A percentile compares a stretch with the other conserved stretches of the same genome.
These are phyloP conservation scores for Nasua narica DNA, from an alignment of 2,797 vertebrate species.

Conservation along the genomic window DNA sequence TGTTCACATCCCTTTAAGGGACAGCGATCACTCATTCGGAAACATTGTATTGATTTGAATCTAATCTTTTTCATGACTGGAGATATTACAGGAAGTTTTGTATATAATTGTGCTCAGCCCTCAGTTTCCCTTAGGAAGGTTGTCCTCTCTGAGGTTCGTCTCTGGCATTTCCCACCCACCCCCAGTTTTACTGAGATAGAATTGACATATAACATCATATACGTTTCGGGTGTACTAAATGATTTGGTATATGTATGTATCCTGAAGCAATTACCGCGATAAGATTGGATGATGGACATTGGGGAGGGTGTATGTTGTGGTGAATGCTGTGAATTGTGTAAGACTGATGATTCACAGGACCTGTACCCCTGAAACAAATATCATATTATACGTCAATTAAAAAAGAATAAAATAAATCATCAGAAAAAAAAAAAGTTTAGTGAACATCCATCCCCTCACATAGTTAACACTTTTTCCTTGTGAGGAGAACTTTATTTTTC, in stretches of 20 bases:
- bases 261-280: neutral
- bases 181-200: neutral
- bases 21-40: neutral
- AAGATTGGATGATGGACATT: neutral
- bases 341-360: no score
- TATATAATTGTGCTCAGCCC: neutral
- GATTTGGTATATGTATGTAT: neutral
- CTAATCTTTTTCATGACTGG: neutral
- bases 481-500: neutral
- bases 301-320: no score
- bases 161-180: neutral
- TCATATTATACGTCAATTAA: no score
- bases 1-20: neutral
- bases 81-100: neutral
- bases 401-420: no score
- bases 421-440: neutral
- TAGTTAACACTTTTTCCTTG: neutral
- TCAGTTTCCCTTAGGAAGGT: neutral
- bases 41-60: neutral
- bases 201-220: neutral
- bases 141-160: neutral
- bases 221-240: neutral
- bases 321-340: no score
- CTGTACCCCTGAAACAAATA: no score
- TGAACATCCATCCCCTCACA: neutral